These are phyloP conservation scores for Neolamprologus devosi DNA, from an alignment of 2,113 vertebrate genomes.

Conservation along the genomic window DNA sequence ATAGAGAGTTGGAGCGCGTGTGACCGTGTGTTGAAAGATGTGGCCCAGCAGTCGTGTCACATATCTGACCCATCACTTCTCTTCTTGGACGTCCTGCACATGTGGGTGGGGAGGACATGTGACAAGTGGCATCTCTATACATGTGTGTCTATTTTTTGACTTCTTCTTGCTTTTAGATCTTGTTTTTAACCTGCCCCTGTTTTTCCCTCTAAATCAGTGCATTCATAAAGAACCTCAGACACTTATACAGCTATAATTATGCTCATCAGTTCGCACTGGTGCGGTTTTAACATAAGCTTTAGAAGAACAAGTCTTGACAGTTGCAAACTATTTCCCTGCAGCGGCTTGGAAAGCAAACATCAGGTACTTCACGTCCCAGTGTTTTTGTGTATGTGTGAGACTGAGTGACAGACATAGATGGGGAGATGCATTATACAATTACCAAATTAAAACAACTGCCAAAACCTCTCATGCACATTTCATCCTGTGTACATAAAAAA, in stretches of 20 bases:
- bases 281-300: slow-evolving; percentile 66
- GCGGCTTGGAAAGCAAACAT: slow-evolving; percentile 36
- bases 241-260: slow-evolving; percentile 50
- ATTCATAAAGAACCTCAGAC: slow-evolving; percentile 34
- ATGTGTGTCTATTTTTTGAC: neutral
- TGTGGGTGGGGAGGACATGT: neutral
- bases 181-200: neutral
- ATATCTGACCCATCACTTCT: neutral
- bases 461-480: neutral
- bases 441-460: neutral
- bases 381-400: neutral
- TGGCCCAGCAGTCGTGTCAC: neutral
- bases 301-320: slow-evolving; percentile 64
- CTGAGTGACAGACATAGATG: neutral
- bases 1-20: neutral
- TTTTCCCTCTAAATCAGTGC: slow-evolving; percentile 10
- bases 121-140: neutral
- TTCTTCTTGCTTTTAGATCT: neutral
- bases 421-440: slow-evolving; percentile 27
- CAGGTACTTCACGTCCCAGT: slow-evolving; percentile 1
- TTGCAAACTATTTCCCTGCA: slow-evolving; percentile 60
- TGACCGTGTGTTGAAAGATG: neutral
- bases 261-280: slow-evolving; percentile 46
- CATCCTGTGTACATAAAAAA: neutral
- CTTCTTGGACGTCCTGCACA: neutral